Evolutionary conservation across 2,113 vertebrate genomes (phyloP).

Genomic region (Phoxinus phoxinus): DNA sequence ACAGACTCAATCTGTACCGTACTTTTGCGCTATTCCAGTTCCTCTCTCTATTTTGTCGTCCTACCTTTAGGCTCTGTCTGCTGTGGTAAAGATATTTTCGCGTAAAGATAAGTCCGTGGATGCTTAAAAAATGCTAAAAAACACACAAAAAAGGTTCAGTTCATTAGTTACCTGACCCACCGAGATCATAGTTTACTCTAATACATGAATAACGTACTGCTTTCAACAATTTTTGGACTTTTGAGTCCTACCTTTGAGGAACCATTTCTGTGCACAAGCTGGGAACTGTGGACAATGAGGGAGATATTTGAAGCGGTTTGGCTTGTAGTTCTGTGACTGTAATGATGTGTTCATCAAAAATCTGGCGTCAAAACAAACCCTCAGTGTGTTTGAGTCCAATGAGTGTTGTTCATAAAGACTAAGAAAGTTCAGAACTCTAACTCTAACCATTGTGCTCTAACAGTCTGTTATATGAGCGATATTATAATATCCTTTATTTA

Average conservation of each 20-base stretch:
- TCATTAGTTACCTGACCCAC: not conserved
- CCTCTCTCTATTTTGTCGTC: conserved; percentile 31
- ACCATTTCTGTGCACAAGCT: not conserved
- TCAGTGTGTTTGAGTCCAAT: not conserved
- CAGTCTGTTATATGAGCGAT: conserved; percentile 63
- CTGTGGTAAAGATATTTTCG: conserved; percentile 9
- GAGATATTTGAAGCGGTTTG: not conserved
- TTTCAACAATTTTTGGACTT: not conserved
- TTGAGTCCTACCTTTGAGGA: not conserved
- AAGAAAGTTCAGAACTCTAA: conserved; percentile 58
- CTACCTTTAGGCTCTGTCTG: conserved; percentile 42
- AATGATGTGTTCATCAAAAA: conserved; percentile 46
- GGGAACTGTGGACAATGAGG: not conserved
- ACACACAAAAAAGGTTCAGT: not conserved
- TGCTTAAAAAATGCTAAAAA: too few species aligned
- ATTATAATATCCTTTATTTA: conserved; percentile 69
- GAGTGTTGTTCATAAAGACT: conserved; percentile 36
- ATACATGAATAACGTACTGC: not conserved
- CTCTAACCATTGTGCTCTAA: conserved; percentile 63
- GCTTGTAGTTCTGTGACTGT: conserved; percentile 37
- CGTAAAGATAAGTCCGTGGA: not conserved
- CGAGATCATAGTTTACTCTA: not conserved
- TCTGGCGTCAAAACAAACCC: conserved; percentile 33
- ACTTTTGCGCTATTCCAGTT: conserved; percentile 30
- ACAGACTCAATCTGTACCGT: conserved; percentile 58